A percentile compares a stretch with the other conserved stretches of the same genome.
phyloP scores from a whole-genome alignment of 2,797 vertebrate species.

The Myotis findleyi region DNA sequence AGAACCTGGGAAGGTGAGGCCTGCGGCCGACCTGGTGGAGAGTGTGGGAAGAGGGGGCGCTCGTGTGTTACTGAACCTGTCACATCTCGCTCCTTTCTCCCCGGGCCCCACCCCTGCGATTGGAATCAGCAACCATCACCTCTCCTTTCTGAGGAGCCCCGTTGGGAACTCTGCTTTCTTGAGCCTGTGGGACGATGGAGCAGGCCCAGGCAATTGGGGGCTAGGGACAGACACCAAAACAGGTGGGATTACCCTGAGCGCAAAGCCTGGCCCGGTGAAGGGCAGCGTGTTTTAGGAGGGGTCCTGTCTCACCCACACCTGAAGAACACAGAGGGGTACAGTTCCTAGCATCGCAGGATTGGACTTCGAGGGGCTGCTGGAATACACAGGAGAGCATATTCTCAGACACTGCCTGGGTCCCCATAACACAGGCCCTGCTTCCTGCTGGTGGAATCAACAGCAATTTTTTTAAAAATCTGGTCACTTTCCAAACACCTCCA shows the following conservation, averaged over 20 bases:
- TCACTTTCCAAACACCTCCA: slow-evolving; percentile 40
- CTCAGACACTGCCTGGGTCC: not conserved
- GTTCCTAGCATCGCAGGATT: not conserved
- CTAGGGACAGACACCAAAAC: not conserved
- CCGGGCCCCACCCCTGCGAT: not conserved
- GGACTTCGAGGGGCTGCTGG: fast-evolving
- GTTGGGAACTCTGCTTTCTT: slow-evolving; percentile 82
- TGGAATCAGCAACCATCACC: not conserved
- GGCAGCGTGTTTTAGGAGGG: not conserved
- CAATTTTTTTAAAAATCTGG: not conserved
- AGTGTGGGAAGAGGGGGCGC: fast-evolving
- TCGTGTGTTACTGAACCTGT: not conserved
- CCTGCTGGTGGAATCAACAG: slow-evolving; percentile 1
- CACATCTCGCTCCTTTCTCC: not conserved
- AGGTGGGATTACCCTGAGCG: not conserved
- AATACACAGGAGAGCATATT: not conserved
- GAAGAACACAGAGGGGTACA: not conserved
- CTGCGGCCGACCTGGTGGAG: not conserved
- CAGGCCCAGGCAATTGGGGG: slow-evolving; percentile 63
- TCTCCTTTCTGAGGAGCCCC: slow-evolving; percentile 67
- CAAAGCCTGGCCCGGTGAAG: not conserved
- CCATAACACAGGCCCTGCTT: not conserved
- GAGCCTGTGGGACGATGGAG: slow-evolving; percentile 67
- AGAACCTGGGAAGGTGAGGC: not conserved
- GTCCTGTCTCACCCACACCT: not conserved